A percentile compares a stretch with the other conserved stretches of the same genome.
These are phyloP conservation scores for Guaruba guarouba DNA, from an alignment of 2,113 vertebrate genomes.

Conservation along the genomic window DNA sequence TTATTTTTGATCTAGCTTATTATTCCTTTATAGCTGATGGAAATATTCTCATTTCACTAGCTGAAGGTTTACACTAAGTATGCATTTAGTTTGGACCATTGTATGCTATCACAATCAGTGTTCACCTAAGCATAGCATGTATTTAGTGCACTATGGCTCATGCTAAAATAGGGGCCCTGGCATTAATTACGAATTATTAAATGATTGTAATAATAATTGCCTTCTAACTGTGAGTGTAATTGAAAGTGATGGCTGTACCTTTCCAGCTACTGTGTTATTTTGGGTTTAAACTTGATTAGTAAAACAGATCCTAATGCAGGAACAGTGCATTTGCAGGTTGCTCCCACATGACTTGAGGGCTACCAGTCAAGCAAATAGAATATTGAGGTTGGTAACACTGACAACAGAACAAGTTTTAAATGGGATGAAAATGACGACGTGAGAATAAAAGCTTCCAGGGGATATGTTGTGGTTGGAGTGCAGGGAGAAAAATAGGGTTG, in stretches of 20 bases:
- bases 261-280: not conserved
- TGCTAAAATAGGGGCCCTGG: not conserved
- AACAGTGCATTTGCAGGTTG: not conserved
- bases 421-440: not conserved
- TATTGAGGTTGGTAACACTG: conserved; percentile 9
- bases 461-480: not conserved
- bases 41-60: not conserved
- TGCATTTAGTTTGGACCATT: not conserved
- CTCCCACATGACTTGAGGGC: not conserved
- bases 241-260: not conserved
- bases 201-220: not conserved
- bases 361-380: conserved; percentile 14
- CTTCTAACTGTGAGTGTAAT: not conserved
- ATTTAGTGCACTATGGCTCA: not conserved
- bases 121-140: not conserved
- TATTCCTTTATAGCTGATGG: not conserved
- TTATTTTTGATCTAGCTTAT: not conserved
- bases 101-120: not conserved
- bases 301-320: conserved; percentile 28
- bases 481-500: not conserved
- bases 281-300: not conserved
- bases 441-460: not conserved
- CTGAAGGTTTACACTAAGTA: not conserved
- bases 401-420: conserved; percentile 17
- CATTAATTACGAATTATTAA: not conserved